Percentiles rank a stretch among this genome's conserved stretches.
Evolutionary conservation across 2,888 invertebrate species (phyloP).

Genomic region (Suillia variegata): DNA sequence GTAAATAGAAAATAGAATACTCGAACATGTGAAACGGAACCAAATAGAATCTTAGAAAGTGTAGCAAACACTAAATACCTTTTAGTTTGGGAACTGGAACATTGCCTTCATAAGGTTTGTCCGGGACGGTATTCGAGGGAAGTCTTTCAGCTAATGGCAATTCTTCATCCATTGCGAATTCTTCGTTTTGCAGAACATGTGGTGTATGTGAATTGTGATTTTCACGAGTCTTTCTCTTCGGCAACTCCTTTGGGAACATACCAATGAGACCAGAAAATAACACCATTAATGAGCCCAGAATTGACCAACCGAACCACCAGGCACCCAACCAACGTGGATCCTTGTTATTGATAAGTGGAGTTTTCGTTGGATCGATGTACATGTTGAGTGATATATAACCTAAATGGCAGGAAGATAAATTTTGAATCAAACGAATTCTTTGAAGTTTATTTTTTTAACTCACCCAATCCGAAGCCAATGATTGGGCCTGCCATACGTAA

Average conservation of each 20-base stretch:
- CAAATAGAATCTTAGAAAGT: no score
- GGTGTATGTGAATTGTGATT: constrained; percentile 54
- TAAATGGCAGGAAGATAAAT: constrained; percentile 25
- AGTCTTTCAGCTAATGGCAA: constrained; percentile 44
- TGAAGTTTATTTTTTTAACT: background rate
- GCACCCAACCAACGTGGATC: constrained; percentile 76
- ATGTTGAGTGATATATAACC: constrained; percentile 62
- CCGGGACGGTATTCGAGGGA: constrained; percentile 48
- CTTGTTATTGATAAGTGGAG: constrained; percentile 66
- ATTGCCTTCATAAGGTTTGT: constrained; percentile 39
- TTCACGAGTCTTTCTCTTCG: constrained; percentile 39
- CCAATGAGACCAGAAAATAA: constrained; percentile 68
- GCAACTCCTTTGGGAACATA: constrained; percentile 66
- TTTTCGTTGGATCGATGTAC: constrained; percentile 67
- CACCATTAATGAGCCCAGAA: constrained; percentile 64
- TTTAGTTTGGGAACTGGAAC: constrained; percentile 57
- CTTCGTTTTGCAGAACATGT: constrained; percentile 49
- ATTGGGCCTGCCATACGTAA: constrained; percentile 63
- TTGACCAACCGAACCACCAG: constrained; percentile 76
- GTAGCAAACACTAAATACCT: no score
- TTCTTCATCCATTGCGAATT: constrained; percentile 44
- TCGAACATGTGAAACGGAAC: no score
- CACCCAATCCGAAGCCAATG: constrained; percentile 66
- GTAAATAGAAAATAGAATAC: constrained; percentile 11
- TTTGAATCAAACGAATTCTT: no score